These are phyloP conservation scores for Sepiola atlantica DNA, from an alignment of 2,888 invertebrate species.

Conservation along the genomic window DNA sequence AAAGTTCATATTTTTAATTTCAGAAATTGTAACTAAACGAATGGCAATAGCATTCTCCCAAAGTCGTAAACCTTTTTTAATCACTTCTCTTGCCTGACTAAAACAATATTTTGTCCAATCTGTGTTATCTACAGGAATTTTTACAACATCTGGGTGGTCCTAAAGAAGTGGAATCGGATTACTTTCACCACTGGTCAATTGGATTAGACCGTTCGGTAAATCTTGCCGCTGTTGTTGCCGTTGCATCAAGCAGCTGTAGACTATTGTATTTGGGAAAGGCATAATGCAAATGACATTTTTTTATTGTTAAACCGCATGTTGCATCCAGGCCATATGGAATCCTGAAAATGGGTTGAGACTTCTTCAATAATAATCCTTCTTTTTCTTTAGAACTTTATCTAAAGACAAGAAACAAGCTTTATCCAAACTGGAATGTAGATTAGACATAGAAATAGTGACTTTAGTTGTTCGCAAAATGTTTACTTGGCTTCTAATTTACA, in stretches of 20 bases:
- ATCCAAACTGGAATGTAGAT: not conserved
- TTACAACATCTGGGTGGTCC: slow-evolving; percentile 46
- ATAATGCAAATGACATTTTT: not conserved
- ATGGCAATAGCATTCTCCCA: not conserved
- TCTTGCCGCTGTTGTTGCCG: not conserved
- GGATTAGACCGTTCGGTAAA: slow-evolving; percentile 46
- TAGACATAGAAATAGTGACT: not conserved
- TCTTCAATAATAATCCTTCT: slow-evolving; percentile 32
- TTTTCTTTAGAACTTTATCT: not conserved
- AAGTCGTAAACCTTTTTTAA: not conserved
- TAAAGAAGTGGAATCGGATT: not conserved
- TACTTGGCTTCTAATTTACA: not conserved
- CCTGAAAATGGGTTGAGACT: slow-evolving; percentile 32
- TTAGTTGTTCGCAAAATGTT: not conserved
- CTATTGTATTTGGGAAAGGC: not conserved
- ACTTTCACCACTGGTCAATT: slow-evolving; percentile 44
- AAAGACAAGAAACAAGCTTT: not conserved
- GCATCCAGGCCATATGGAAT: slow-evolving; percentile 32
- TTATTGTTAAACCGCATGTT: not conserved
- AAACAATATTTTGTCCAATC: slow-evolving; percentile 41
- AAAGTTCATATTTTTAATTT: not conserved
- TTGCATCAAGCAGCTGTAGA: slow-evolving; percentile 11
- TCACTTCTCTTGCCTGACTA: slow-evolving; percentile 21
- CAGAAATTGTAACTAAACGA: not conserved
- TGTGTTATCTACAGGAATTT: slow-evolving; percentile 46